Evolutionary conservation across 2,113 vertebrate genomes (phyloP).

Genomic region (Ibidorhyncha struthersii): DNA sequence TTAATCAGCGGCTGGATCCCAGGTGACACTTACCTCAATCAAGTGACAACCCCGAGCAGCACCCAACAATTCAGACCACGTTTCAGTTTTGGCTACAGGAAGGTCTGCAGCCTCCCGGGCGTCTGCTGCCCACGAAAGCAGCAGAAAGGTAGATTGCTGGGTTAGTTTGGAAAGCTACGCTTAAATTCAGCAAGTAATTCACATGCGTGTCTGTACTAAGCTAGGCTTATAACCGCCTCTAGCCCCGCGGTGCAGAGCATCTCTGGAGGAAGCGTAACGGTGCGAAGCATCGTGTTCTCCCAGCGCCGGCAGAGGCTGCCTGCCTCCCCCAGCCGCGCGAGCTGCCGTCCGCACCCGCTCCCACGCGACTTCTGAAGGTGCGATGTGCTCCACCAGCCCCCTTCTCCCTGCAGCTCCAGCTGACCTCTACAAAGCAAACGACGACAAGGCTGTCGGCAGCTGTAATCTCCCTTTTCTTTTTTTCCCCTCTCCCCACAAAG

Average conservation of each 20-base stretch:
- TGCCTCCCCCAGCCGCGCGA: neutral
- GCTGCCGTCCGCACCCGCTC: neutral
- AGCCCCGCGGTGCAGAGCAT: neutral
- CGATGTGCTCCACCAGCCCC: fast-evolving
- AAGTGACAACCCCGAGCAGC: neutral
- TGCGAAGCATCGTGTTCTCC: fast-evolving
- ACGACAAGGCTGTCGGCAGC: neutral
- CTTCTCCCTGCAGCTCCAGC: neutral
- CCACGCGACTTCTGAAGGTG: fast-evolving
- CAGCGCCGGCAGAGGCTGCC: neutral
- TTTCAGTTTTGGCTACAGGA: neutral
- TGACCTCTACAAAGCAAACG: neutral
- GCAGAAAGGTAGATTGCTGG: neutral
- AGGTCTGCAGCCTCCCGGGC: neutral
- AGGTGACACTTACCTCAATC: neutral
- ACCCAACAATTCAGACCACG: neutral
- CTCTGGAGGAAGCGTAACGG: neutral
- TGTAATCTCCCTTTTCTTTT: neutral
- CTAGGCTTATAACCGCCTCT: fast-evolving
- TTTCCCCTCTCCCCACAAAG: neutral
- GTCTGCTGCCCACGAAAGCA: fast-evolving
- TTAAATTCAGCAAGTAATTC: neutral
- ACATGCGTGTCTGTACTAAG: fast-evolving
- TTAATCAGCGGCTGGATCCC: neutral
- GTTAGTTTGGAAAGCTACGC: neutral